Evolutionary conservation across 1,140 invertebrate species (phyloP), one percentile per base, ranked within the genome.

Genomic region (Drosophila erecta): DNA sequence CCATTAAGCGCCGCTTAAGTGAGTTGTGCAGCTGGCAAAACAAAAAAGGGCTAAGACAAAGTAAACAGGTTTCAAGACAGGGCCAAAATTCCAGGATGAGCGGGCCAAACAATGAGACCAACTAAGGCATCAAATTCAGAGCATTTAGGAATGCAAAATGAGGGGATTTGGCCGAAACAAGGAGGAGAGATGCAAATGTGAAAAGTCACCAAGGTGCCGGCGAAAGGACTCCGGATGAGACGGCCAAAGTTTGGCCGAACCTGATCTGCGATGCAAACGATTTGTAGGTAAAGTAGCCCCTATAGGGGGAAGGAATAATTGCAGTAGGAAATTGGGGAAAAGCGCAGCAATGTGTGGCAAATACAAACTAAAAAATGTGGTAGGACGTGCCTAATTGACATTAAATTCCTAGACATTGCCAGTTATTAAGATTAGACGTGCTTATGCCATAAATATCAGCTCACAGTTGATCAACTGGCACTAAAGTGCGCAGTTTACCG

Each of bases 1-100:
- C 51, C 72, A 75, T 75, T 75, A 75, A 57, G 59, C 35, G 60
- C 24, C 40, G 46, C 41, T 65, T 76, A 76, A 76, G 73, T 67
- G 54, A 58, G 53, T 43, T 62, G 70, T 44, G 51, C 43, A 50
- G 41, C 33, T 10, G 15, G 33, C 27, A 55, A 27, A 43, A 61
- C 7, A 46, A 22, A 1, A 22, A 44, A 44, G 3, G 20, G 4
- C 5, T 11, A 46, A 46, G 14, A 17, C 12, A 46, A 4, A 24
- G 17, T 30, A 17, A 46, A 11, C 15, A 17, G 17, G 43, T 10
- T 30, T 30, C 8, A 22, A 20, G 20, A 46, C 17, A 58, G 41
- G 20, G 41, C 40, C n/a, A 27, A 38, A 10, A 11, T 51, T n/a
- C 3, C 51, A 57, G 33, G n/a, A 55, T 12, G 6, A 57, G 24